Conservation (phyloP, 2,113 vertebrate genomes). For the Bungarus multicinctus region DNA sequence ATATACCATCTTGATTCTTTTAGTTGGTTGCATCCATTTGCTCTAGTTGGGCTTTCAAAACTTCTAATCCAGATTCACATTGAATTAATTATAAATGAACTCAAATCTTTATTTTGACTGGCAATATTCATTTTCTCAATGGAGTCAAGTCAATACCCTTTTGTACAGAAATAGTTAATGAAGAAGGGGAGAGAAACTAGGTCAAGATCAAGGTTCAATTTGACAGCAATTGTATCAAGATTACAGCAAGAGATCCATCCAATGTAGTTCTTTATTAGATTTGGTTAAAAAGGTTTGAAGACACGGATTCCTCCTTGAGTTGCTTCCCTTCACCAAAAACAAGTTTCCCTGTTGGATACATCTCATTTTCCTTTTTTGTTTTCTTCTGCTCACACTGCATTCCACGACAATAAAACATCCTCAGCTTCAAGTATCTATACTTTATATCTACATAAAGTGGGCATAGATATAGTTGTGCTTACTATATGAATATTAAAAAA, state of each 20-base stretch:
- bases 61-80: not conserved
- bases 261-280: not conserved
- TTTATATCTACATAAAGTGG: no score
- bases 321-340: not conserved
- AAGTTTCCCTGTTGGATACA: not conserved
- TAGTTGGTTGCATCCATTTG: not conserved
- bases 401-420: not conserved
- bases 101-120: not conserved
- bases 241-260: not conserved
- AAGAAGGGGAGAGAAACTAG: not conserved
- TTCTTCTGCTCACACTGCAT: not conserved
- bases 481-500: not conserved
- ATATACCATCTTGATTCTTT: not conserved
- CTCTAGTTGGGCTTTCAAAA: not conserved
- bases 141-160: not conserved
- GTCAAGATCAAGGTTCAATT: not conserved
- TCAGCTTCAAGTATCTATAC: not conserved
- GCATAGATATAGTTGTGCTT: not conserved
- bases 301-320: not conserved
- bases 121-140: not conserved
- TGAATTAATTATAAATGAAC: not conserved
- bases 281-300: not conserved
- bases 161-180: not conserved
- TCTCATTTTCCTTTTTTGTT: not conserved
- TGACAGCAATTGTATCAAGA: not conserved